These are phyloP conservation scores for Troglohyphantes excavatus DNA, from an alignment of 2,888 invertebrate genomes.

Conservation along the genomic window DNA sequence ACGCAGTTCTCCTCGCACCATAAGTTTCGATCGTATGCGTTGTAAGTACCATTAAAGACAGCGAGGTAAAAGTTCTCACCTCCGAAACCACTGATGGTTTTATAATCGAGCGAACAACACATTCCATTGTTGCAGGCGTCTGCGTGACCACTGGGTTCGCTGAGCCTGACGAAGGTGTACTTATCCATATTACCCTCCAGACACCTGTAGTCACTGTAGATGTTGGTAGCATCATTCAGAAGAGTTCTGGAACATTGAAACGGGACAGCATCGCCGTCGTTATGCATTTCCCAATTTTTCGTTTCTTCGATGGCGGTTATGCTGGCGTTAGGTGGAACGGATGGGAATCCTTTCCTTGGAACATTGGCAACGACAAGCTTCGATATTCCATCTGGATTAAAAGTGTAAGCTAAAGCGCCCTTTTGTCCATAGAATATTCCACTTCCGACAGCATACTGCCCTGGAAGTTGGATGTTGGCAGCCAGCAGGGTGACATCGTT, in stretches of 20 bases:
- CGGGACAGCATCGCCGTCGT: constrained; percentile 39
- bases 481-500: constrained; percentile 88
- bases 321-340: not conserved
- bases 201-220: constrained; percentile 14
- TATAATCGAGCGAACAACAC: constrained; percentile 78
- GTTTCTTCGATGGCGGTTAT: constrained; percentile 29
- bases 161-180: constrained; percentile 59
- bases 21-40: not conserved
- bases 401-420: constrained; percentile 82
- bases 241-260: constrained; percentile 33
- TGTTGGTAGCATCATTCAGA: not conserved
- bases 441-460: constrained; percentile 87
- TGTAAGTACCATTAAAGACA: constrained; percentile 62
- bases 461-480: constrained; percentile 87
- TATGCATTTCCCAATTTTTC: not conserved
- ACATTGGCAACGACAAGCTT: constrained; percentile 59
- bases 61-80: constrained; percentile 63
- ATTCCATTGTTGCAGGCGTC: constrained; percentile 72
- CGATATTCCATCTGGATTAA: constrained; percentile 59
- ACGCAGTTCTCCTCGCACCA: constrained; percentile 67
- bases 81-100: constrained; percentile 11
- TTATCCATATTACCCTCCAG: constrained; percentile 27
- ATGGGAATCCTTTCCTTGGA: not conserved
- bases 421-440: constrained; percentile 88
- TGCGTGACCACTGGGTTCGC: not conserved